Conservation (phyloP, 2,797 vertebrate genomes). For the Naso thynnoides region DNA sequence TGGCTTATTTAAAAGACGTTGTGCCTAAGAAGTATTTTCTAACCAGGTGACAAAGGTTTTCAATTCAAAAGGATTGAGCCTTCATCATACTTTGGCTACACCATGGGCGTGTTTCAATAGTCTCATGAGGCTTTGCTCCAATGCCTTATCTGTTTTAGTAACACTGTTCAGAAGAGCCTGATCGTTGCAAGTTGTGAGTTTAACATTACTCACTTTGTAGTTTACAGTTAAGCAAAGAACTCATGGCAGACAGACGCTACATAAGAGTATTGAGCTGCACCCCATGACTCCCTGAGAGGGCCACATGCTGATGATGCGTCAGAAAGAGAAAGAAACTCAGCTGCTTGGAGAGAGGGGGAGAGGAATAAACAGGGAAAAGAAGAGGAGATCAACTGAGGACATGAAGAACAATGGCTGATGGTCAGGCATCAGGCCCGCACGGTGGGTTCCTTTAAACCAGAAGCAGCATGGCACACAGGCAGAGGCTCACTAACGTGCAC, state of each 20-base stretch:
- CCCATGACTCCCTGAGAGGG: conserved; percentile 65
- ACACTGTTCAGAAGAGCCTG: conserved; percentile 15
- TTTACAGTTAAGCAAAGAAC: conserved; percentile 34
- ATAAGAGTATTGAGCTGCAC: conserved; percentile 70
- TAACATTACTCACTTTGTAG: conserved; percentile 39
- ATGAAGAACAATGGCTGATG: conserved; percentile 64
- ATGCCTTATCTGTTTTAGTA: conserved; percentile 23
- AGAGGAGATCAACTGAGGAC: conserved; percentile 49
- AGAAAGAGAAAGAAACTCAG: conserved; percentile 50
- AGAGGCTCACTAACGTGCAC: conserved; percentile 79
- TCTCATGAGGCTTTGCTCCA: conserved; percentile 59
- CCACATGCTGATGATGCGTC: conserved; percentile 71
- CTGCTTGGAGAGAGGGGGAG: conserved; percentile 27
- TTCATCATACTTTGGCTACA: conserved; percentile 66
- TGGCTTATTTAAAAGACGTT: conserved; percentile 4
- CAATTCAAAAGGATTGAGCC: conserved; percentile 45
- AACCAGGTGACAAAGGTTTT: conserved; percentile 10
- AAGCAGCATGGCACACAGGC: conserved; percentile 83
- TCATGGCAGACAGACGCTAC: conserved; percentile 48
- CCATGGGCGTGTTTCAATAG: conserved; percentile 69
- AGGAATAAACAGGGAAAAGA: conserved; percentile 33
- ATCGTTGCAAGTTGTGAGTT: conserved; percentile 13
- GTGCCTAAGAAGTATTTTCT: not conserved
- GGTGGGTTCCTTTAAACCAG: conserved; percentile 86
- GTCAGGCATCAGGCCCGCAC: conserved; percentile 80